Evolutionary conservation across 2,113 vertebrate species (phyloP).

Genomic region (Chionodraco myersi): DNA sequence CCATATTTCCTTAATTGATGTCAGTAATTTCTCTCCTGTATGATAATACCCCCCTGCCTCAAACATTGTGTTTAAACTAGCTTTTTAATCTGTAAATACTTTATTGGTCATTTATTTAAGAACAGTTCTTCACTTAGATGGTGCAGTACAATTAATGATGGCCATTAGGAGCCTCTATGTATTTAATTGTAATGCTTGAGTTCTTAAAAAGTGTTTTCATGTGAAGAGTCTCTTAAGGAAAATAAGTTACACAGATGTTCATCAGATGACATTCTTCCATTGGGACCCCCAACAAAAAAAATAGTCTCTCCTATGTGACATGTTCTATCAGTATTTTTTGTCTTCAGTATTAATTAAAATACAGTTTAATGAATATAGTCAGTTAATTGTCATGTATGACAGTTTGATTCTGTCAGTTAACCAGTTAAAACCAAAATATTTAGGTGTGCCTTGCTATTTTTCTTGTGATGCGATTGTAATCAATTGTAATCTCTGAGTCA

Average conservation of each 20-base stretch:
- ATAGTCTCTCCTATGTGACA: not conserved
- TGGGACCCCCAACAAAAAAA: not conserved
- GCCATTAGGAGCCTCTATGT: conserved; percentile 4
- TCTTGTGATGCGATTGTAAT: not conserved
- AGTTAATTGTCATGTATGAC: not conserved
- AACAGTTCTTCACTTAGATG: conserved; percentile 15
- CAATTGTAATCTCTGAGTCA: not conserved
- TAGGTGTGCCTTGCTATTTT: not conserved
- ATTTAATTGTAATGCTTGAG: conserved; percentile 18
- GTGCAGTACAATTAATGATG: conserved; percentile 12
- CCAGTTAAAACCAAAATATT: not conserved
- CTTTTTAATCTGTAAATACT: conserved; percentile 24
- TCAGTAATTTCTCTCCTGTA: not conserved
- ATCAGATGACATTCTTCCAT: not conserved
- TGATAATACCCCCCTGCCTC: not conserved
- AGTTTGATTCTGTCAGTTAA: conserved; percentile 13
- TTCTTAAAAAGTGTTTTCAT: not conserved
- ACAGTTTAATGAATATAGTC: not conserved
- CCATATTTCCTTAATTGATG: not conserved
- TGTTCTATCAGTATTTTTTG: too few relatives aligned
- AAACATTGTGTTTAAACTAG: not conserved
- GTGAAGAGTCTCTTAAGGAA: not conserved
- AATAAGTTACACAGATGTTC: conserved; percentile 10
- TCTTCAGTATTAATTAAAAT: not conserved
- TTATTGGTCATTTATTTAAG: conserved; percentile 23